A percentile compares a stretch with the other conserved stretches of the same genome.
Evolutionary conservation across 2,113 vertebrate species (phyloP).

Genomic region (Collichthys lucidus): DNA sequence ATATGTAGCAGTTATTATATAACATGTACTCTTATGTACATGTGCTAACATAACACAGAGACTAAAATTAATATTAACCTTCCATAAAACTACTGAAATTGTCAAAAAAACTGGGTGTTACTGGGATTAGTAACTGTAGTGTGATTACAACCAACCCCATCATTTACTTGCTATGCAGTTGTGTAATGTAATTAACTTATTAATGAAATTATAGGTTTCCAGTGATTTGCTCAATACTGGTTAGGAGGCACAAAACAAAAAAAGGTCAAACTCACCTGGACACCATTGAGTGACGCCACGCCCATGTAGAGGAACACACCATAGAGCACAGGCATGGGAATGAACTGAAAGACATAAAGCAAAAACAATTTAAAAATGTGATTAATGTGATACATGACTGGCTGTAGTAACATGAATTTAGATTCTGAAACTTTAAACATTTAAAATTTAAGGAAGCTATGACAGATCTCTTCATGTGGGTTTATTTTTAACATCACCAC

Average conservation of each 20-base stretch:
- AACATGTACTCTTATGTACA: no score
- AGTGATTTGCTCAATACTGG: background rate
- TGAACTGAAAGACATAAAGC: conserved; percentile 72
- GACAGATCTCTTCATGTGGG: background rate
- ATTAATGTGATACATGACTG: background rate
- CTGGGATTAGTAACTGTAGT: no score
- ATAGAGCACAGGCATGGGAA: conserved; percentile 86
- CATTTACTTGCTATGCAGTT: background rate
- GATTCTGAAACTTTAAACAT: background rate
- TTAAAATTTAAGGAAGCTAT: background rate
- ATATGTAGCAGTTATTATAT: background rate
- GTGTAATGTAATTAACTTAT: background rate
- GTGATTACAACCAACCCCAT: no score
- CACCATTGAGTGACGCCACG: conserved; percentile 84
- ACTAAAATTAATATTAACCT: no score
- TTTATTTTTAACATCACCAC: conserved; percentile 8
- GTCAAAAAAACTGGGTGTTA: no score
- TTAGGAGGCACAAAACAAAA: background rate
- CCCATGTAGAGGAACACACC: conserved; percentile 88
- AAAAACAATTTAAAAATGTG: no score
- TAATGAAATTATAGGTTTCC: background rate
- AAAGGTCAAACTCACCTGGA: conserved; percentile 78
- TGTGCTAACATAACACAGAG: no score
- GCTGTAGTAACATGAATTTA: background rate
- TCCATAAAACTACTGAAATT: no score